Evolutionary conservation across 2,113 vertebrate species (phyloP).

Genomic region (Hemibagrus wyckioides): DNA sequence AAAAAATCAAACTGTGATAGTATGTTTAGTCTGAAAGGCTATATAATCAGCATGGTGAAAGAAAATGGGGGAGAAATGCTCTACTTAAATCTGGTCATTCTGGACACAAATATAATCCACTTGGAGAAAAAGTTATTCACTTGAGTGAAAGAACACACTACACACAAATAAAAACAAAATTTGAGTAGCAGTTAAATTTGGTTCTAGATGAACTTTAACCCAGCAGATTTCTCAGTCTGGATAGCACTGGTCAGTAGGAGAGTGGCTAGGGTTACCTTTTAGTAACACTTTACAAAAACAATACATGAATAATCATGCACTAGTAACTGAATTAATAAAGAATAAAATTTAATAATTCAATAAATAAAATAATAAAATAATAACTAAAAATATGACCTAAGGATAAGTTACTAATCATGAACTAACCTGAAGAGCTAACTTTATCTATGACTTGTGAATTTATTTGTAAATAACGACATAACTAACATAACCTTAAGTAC

Average conservation of each 20-base stretch:
- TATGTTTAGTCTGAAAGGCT: conserved; percentile 23
- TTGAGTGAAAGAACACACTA: background rate
- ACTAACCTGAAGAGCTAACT: too few relatives aligned
- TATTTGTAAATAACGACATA: too few relatives aligned
- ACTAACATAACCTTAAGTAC: too few relatives aligned
- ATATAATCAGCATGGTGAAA: background rate
- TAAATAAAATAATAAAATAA: too few relatives aligned
- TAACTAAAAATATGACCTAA: too few relatives aligned
- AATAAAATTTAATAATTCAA: too few relatives aligned
- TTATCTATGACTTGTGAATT: too few relatives aligned
- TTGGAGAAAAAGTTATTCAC: background rate
- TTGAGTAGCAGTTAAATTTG: background rate
- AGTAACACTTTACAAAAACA: too few relatives aligned
- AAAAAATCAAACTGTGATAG: conserved; percentile 2
- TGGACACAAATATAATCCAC: background rate
- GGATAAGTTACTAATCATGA: too few relatives aligned
- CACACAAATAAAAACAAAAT: background rate
- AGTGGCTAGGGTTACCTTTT: background rate
- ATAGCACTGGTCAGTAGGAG: background rate
- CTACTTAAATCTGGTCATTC: background rate
- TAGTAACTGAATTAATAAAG: too few relatives aligned
- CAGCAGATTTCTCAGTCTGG: background rate
- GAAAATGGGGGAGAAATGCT: background rate
- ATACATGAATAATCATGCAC: too few relatives aligned
- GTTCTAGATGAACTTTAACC: background rate